Evolutionary conservation across 2,888 invertebrate species (phyloP), one percentile per base, ranked within the genome.

Genomic region (Lapara coniferarum): DNA sequence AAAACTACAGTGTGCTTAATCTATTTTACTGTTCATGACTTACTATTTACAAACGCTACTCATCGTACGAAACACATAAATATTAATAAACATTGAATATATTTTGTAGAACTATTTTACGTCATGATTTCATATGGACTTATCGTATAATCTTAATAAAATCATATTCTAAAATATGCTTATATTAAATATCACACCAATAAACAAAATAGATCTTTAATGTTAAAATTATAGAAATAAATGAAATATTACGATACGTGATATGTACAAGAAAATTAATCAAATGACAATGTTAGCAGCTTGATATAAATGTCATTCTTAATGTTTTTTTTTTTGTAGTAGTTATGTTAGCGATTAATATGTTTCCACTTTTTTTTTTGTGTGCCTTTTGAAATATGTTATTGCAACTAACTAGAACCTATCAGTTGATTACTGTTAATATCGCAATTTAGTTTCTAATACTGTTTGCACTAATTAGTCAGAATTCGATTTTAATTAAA

Each of bases 101-200:
- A 66, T 66, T 6, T 37, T 25, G n/a, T 66, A 66, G 37, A 14
- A 51, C 66, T 52, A 52, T 53, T 49, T 66, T 66, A 66, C 30
- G 51, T 52, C 37, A 51, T 74, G 69, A 46, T 67, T 49, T 67
- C 67, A 67, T 69, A 55, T 55, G 19, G 3, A 10, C 63, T 58
- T 19, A 63, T 49, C 12, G 8, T 12, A 46, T 49, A 63, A 49
- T n/a, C 63, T 63, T 55, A 69, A 69, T 59, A 66, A 68, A 59
- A 57, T 30, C 19, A 67, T 4, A 37, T 51, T 44, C 30, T 66
- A 67, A 59, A 68, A 73, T 73, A 77, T 71, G 75, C 81, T 84
- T 86, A 85, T 68, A 74, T 78, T 85, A 84, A 84, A 87, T 90
- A 90, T 91, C 90, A 91, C 91, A 90, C 90, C 84, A 85, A 82